A percentile compares a stretch with the other conserved stretches of the same genome.
phyloP scores from a whole-genome alignment of 2,888 invertebrate genomes.

The Spisula subtruncata region DNA sequence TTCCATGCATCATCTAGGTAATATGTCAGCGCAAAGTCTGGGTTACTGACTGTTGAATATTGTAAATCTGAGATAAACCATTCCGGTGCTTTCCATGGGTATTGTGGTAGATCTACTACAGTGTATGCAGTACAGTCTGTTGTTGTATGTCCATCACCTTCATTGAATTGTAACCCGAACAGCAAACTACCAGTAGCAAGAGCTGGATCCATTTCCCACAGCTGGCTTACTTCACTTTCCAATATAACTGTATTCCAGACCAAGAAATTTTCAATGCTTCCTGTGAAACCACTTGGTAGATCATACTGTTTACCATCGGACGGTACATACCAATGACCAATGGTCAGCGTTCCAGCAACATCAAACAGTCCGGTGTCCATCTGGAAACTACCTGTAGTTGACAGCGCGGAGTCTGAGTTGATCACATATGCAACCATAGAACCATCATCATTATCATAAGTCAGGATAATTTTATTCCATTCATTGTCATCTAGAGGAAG shows the following conservation, averaged over 20 bases:
- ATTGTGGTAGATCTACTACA: conserved; percentile 67
- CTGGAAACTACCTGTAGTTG: conserved; percentile 53
- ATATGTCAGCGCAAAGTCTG: conserved; percentile 61
- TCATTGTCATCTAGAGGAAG: conserved; percentile 66
- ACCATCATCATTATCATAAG: conserved; percentile 73
- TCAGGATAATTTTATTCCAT: conserved; percentile 79
- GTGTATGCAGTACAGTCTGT: conserved; percentile 55
- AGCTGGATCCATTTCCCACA: conserved; percentile 75
- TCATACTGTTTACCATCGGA: conserved; percentile 62
- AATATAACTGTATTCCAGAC: conserved; percentile 75
- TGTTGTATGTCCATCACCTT: conserved; percentile 73
- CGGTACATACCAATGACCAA: conserved; percentile 79
- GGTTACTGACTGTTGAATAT: conserved; percentile 53
- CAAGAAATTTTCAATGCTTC: conserved; percentile 77
- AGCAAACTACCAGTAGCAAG: conserved; percentile 65
- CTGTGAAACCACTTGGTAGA: conserved; percentile 64
- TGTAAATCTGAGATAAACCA: conserved; percentile 78
- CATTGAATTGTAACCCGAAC: conserved; percentile 75
- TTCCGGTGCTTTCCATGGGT: conserved; percentile 76
- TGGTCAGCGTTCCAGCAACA: conserved; percentile 68
- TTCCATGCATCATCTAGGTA: conserved; percentile 61
- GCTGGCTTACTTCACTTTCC: conserved; percentile 72
- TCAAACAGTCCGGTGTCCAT: conserved; percentile 68
- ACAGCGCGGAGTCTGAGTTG: conserved; percentile 68
- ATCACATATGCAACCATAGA: conserved; percentile 70